Evolutionary conservation across 2,888 invertebrate genomes (phyloP).

Genomic region (Amphiduros pacificus): DNA sequence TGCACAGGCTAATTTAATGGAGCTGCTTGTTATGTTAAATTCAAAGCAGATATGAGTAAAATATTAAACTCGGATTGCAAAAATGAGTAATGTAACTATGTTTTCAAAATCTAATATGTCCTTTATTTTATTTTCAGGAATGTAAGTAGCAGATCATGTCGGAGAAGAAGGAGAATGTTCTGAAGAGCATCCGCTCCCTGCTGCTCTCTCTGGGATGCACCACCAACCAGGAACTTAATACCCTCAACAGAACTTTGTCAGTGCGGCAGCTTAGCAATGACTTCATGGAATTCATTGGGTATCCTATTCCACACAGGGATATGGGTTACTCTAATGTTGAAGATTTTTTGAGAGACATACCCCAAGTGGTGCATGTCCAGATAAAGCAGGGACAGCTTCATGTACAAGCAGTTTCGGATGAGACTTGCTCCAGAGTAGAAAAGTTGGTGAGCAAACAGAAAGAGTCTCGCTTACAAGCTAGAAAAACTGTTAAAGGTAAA

Average conservation of each 20-base stretch:
- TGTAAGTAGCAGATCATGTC: too few relatives aligned
- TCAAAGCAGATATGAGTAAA: too few relatives aligned
- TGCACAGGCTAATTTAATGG: too few relatives aligned
- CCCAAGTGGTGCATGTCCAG: background rate
- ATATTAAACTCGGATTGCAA: too few relatives aligned
- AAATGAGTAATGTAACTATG: too few relatives aligned
- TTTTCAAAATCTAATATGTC: too few relatives aligned
- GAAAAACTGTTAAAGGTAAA: too few relatives aligned
- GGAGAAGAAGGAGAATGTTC: too few relatives aligned
- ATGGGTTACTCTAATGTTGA: background rate
- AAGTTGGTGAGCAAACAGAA: background rate
- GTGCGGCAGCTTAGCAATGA: background rate
- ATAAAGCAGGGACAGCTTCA: background rate
- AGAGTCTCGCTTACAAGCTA: too few relatives aligned
- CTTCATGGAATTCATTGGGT: background rate
- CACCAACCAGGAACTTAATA: too few relatives aligned
- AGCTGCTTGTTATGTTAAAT: too few relatives aligned
- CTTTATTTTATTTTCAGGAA: too few relatives aligned
- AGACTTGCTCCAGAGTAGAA: background rate
- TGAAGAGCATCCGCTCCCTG: conserved; percentile 1
- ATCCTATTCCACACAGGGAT: background rate
- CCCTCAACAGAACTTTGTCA: background rate
- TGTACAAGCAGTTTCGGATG: background rate
- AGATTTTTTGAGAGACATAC: background rate
- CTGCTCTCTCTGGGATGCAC: background rate